Evolutionary conservation across 2,888 invertebrate species (phyloP).

Genomic region (Protula sp.): DNA sequence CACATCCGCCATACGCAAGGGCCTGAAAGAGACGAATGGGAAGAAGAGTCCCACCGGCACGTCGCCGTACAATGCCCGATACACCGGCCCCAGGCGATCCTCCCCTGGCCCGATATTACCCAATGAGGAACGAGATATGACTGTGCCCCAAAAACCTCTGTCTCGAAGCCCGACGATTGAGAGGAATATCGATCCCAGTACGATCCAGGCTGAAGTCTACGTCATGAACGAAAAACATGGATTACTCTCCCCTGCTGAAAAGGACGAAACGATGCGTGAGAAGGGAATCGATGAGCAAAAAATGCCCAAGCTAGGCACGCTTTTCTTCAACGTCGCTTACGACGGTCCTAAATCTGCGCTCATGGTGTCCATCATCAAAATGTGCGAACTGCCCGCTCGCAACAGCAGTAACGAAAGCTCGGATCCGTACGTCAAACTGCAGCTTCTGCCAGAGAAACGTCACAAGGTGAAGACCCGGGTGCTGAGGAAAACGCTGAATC

Average conservation of each 20-base stretch:
- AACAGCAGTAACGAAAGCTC: conserved; percentile 74
- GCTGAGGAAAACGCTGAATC: conserved; percentile 89
- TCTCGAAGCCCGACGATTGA: conserved; percentile 3
- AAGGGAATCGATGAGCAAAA: conserved; percentile 38
- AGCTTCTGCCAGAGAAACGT: conserved; percentile 93
- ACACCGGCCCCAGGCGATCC: background rate
- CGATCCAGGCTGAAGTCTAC: conserved; percentile 11
- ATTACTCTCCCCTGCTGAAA: conserved; percentile 25
- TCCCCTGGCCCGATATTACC: background rate
- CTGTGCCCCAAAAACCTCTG: conserved; percentile 1
- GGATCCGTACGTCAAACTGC: conserved; percentile 97
- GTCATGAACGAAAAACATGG: conserved; percentile 6
- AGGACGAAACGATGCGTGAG: conserved; percentile 53
- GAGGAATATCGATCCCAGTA: conserved; percentile 1
- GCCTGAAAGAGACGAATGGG: conserved; percentile 22
- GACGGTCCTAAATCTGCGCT: conserved; percentile 84
- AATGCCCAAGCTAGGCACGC: conserved; percentile 69
- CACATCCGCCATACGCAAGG: conserved; percentile 49
- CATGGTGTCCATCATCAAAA: conserved; percentile 85
- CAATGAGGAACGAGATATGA: background rate
- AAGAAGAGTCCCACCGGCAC: background rate
- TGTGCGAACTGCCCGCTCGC: conserved; percentile 77
- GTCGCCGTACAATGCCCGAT: background rate
- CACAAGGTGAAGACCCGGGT: conserved; percentile 96
- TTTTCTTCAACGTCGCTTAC: conserved; percentile 86